A percentile compares a stretch with the other conserved stretches of the same genome.
These are phyloP conservation scores for Harmothoe impar DNA, from an alignment of 2,888 invertebrate genomes.

Conservation along the genomic window DNA sequence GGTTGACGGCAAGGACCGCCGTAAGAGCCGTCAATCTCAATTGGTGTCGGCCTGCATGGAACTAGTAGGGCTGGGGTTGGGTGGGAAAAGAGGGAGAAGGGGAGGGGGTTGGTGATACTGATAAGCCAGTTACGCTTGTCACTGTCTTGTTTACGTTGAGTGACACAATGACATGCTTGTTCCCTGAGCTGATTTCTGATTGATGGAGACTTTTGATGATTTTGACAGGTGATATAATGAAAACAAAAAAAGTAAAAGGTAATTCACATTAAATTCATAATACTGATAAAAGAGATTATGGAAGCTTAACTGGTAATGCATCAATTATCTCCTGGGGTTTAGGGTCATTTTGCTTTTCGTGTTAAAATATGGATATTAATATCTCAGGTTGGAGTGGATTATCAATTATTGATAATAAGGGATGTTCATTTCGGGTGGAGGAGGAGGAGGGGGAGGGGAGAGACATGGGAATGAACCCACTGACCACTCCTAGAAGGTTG, in stretches of 20 bases:
- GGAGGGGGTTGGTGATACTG: not conserved
- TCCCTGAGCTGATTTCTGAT: not conserved
- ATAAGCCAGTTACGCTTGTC: constrained; percentile 22
- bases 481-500: not conserved
- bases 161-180: not conserved
- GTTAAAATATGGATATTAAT: too few relatives aligned
- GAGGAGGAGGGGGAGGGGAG: not conserved
- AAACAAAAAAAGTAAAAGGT: too few relatives aligned
- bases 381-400: not conserved
- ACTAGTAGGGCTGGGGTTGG: not conserved
- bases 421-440: not conserved
- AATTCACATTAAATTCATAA: too few relatives aligned
- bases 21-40: constrained; percentile 23
- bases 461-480: constrained; percentile 15
- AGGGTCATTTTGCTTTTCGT: too few relatives aligned
- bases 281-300: too few relatives aligned
- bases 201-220: not conserved
- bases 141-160: not conserved
- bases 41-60: not conserved
- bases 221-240: too few relatives aligned
- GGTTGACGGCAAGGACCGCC: not conserved
- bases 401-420: constrained; percentile 5
- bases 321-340: too few relatives aligned
- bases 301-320: too few relatives aligned
- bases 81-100: not conserved